Percentiles rank a stretch among this genome's conserved stretches.
These are phyloP conservation scores for Toxotes jaculatrix DNA, from an alignment of 2,113 vertebrate genomes.

Conservation along the genomic window DNA sequence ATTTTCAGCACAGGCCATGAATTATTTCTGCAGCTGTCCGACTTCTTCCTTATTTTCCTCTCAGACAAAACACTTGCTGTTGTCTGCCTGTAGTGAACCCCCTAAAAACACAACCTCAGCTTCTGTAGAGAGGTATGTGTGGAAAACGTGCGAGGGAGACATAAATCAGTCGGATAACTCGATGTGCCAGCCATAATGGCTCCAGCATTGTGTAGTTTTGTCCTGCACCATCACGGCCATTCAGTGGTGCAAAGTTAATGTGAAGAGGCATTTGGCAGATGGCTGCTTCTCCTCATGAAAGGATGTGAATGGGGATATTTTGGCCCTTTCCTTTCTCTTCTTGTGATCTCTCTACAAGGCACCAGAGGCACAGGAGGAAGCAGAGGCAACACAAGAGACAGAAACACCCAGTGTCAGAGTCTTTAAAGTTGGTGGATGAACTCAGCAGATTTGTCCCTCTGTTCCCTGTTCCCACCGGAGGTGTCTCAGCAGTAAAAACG, in stretches of 20 bases:
- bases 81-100: conserved; percentile 7
- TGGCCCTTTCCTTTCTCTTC: conserved; percentile 72
- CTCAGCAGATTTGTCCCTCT: conserved; percentile 1
- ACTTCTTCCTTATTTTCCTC: conserved; percentile 9
- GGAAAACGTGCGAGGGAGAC: not conserved
- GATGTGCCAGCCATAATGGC: conserved; percentile 42
- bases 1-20: conserved; percentile 62
- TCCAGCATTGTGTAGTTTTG: conserved; percentile 38
- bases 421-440: conserved; percentile 1
- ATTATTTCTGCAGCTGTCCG: conserved; percentile 66
- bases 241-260: conserved; percentile 56
- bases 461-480: not conserved
- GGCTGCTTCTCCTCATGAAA: conserved; percentile 65
- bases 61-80: conserved; percentile 36
- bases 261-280: conserved; percentile 66
- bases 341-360: conserved; percentile 82
- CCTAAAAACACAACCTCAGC: not conserved
- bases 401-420: conserved; percentile 31
- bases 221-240: conserved; percentile 27
- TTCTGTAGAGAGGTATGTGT: not conserved
- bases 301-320: conserved; percentile 75
- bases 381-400: conserved; percentile 73
- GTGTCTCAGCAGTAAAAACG: not conserved
- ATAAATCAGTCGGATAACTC: conserved; percentile 23
- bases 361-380: conserved; percentile 51